A percentile compares a stretch with the other conserved stretches of the same genome.
These are phyloP conservation scores for Charina bottae DNA, from an alignment of 2,113 vertebrate genomes.

Conservation along the genomic window DNA sequence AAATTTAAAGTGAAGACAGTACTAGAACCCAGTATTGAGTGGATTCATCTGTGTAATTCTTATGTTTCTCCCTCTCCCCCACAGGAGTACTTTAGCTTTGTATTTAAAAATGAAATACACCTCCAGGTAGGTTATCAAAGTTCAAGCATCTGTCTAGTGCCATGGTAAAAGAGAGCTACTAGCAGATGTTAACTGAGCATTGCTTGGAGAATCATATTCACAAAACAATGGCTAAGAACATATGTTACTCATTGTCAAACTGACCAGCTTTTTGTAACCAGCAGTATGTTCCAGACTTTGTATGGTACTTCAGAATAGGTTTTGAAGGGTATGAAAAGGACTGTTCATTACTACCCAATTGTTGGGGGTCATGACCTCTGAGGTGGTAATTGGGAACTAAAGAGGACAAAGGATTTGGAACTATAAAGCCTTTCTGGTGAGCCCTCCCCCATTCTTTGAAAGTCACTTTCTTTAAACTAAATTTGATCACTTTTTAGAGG, in stretches of 20 bases:
- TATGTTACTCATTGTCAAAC: conserved; percentile 31
- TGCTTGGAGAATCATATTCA: conserved; percentile 3
- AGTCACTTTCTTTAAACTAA: not conserved
- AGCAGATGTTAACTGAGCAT: conserved; percentile 60
- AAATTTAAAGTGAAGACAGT: not conserved
- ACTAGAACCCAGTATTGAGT: not conserved
- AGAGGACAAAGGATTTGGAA: not conserved
- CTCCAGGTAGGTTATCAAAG: conserved; percentile 50
- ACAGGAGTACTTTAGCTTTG: conserved; percentile 53
- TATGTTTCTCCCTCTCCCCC: too few species aligned
- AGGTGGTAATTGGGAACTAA: not conserved
- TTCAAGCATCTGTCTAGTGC: conserved; percentile 56
- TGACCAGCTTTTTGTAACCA: not conserved
- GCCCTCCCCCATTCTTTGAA: not conserved
- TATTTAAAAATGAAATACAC: conserved; percentile 48
- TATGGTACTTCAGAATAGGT: conserved; percentile 2
- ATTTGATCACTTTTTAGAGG: not conserved
- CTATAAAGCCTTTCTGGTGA: accelerated
- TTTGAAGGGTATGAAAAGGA: not conserved
- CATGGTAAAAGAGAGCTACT: conserved; percentile 33
- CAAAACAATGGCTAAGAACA: conserved; percentile 48
- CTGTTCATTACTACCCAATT: not conserved
- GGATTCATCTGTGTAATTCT: too few species aligned
- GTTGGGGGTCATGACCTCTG: not conserved
- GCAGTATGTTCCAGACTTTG: not conserved